phyloP scores from a whole-genome alignment of 2,797 vertebrate species.

The Poeciliopsis turneri region DNA sequence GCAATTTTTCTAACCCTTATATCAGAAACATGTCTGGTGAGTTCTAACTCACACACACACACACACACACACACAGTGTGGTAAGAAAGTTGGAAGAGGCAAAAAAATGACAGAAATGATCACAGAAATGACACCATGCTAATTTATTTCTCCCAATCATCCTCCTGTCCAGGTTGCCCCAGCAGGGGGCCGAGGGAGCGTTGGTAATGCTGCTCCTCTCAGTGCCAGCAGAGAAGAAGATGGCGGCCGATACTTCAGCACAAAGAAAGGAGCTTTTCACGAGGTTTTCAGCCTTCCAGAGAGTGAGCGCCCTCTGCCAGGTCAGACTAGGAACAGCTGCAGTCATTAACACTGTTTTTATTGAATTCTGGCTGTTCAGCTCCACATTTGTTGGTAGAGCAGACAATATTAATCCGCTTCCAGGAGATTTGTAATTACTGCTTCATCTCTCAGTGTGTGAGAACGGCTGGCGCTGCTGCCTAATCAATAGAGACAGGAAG shows the following conservation, averaged over 20 bases:
- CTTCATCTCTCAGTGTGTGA: conserved; percentile 85
- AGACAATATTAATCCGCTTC: neutral
- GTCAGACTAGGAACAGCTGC: conserved; percentile 64
- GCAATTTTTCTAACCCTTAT: neutral
- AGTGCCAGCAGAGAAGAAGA: conserved; percentile 88
- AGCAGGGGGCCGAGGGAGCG: conserved; percentile 74
- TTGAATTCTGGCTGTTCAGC: neutral
- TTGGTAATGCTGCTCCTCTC: conserved; percentile 70
- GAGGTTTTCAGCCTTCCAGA: conserved; percentile 93
- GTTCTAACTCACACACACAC: neutral
- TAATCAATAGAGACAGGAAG: conserved; percentile 96
- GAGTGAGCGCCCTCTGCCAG: conserved; percentile 90
- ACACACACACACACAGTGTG: neutral
- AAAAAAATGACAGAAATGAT: neutral
- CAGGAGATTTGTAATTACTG: neutral
- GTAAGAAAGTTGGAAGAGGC: neutral
- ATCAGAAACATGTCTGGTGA: neutral
- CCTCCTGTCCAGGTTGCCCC: conserved; percentile 76
- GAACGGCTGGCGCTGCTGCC: conserved; percentile 95
- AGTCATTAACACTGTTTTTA: neutral
- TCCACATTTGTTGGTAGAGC: too few species aligned
- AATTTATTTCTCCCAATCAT: neutral
- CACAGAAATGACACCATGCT: neutral
- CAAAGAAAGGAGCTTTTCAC: conserved; percentile 93
- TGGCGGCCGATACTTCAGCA: conserved; percentile 84